Evolutionary conservation across 37 sponge, comb jelly and placozoan species (phyloP), one percentile per base, ranked within the genome.

Genomic region (Cliona cf. orientalis): DNA sequence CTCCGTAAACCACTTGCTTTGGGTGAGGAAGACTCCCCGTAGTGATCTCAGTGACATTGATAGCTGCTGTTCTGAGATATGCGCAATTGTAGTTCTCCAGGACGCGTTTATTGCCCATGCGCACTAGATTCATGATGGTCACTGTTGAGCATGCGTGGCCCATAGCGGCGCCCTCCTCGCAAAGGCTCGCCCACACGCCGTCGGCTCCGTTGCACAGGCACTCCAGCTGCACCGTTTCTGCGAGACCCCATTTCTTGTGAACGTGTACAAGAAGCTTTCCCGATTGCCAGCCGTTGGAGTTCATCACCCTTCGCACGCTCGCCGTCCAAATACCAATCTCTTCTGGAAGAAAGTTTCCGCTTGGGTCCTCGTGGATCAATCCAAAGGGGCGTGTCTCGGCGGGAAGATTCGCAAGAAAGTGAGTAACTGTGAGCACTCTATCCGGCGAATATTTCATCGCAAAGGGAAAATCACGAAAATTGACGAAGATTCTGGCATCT

Each of bases 121-220:
- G 87, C 71, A 95, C 58, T 29, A 95, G 84, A 80, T 95, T 95
- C 88, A 92, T 82, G 33, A 95, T 39, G 42, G 92, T 87, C 26
- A 92, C 76, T 26, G 84, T 62, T n/a, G 96, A 90, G 55, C 80
- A 85, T 9, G 96, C 92, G 49, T 95, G 96, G 0, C 96, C 96
- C 60, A 95, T 5, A 19, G 92, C 92, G 29, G 96, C 96, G 14
- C 96, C 96, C 73, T 95, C 96, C 14, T 82, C 90, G 45, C 92
- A 95, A 38, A 95, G 19, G 58, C 90, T 89, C 31, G 87, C 86
- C 96, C 96, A 95, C 11, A 95, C 84, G 19, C 96, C 96, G 61
- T 92, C 81, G 3, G 92, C 96, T 46, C 96, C 96, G n/a, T 56
- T 70, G 45, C 79, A 73, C 23, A 95, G 82, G 75, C 92, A 91